These are phyloP conservation scores for Centruroides sculpturatus DNA, from an alignment of 1,140 invertebrate species.

Conservation along the genomic window DNA sequence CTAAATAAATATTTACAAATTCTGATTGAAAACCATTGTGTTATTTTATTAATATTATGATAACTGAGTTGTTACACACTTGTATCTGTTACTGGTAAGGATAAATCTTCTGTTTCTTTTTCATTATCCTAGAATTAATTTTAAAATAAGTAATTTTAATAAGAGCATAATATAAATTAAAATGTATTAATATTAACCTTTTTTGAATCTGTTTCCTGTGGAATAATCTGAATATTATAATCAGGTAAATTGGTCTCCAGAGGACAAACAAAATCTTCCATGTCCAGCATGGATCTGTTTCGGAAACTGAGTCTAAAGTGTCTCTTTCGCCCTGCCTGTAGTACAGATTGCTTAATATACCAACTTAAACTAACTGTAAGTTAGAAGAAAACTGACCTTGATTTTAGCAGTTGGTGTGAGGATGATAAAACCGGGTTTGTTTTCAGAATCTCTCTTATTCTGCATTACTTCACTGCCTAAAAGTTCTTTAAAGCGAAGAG, in stretches of 20 bases:
- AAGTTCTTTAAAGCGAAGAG: conserved; percentile 74
- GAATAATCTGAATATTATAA: too few species aligned
- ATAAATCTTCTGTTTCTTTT: too few species aligned
- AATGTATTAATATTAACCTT: too few species aligned
- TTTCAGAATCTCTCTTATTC: conserved; percentile 74
- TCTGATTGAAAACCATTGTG: too few species aligned
- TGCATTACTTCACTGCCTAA: conserved; percentile 79
- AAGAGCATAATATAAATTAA: too few species aligned
- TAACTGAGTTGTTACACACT: too few species aligned
- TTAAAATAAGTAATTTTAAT: too few species aligned
- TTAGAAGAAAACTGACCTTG: conserved; percentile 45
- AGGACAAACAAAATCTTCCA: conserved; percentile 12
- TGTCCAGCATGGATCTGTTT: conserved; percentile 2
- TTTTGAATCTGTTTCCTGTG: too few species aligned
- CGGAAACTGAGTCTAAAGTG: conserved; percentile 11
- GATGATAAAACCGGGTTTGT: conserved; percentile 63
- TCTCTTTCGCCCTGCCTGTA: conserved; percentile 2
- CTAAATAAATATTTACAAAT: too few species aligned
- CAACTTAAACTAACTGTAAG: neutral
- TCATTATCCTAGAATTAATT: too few species aligned
- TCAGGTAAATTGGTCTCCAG: neutral
- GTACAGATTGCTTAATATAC: neutral
- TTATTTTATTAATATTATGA: too few species aligned
- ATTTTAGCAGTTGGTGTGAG: conserved; percentile 77
- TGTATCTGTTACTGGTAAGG: too few species aligned